These are phyloP conservation scores for Lepus townsendii DNA, from an alignment of 2,797 vertebrate species.

Conservation along the genomic window DNA sequence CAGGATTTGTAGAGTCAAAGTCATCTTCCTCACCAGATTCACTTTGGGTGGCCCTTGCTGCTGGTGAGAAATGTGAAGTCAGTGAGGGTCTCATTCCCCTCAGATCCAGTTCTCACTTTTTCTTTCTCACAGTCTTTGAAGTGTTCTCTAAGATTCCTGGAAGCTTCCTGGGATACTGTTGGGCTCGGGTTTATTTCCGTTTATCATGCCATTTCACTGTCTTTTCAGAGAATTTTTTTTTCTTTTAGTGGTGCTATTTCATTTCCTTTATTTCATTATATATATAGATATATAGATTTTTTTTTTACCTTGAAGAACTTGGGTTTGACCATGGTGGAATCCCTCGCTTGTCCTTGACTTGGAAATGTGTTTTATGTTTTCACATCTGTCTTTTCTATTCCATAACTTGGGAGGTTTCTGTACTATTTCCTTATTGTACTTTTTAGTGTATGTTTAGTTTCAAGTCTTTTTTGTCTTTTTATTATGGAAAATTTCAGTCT, in stretches of 20 bases:
- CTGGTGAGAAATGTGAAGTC: neutral
- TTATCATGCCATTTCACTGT: neutral
- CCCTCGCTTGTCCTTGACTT: neutral
- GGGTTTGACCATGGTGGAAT: neutral
- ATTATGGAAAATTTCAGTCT: neutral
- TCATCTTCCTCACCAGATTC: neutral
- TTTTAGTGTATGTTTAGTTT: neutral
- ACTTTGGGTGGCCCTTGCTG: neutral
- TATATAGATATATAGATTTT: too few relatives aligned
- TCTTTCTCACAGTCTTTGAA: neutral
- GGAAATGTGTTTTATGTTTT: constrained; percentile 17
- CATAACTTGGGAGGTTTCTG: neutral
- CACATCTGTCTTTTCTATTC: neutral
- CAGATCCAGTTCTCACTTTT: neutral
- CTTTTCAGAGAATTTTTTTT: neutral
- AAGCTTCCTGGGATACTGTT: neutral
- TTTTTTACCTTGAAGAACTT: neutral
- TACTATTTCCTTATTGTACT: neutral
- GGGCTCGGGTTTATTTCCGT: neutral
- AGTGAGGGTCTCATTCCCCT: neutral
- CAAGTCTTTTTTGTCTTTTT: neutral
- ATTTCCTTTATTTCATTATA: neutral
- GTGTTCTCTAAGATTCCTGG: neutral
- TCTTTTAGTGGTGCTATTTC: neutral
- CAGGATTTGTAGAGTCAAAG: neutral